Evolutionary conservation across 2,797 vertebrate species (phyloP).

Genomic region (Leptoclinus maculatus): DNA sequence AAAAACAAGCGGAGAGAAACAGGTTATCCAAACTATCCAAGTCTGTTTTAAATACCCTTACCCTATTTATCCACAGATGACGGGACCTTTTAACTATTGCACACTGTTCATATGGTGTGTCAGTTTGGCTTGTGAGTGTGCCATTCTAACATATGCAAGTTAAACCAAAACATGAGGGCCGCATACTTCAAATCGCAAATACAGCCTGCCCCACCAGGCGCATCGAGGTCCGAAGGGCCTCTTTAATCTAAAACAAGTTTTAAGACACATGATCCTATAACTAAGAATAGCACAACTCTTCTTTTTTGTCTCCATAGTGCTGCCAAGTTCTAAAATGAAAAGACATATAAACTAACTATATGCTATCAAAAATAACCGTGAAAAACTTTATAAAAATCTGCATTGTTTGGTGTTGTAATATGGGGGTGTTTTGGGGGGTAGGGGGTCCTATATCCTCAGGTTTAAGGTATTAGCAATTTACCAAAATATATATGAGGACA

Average conservation of each 20-base stretch:
- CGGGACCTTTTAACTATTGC: slow-evolving; percentile 46
- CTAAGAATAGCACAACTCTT: slow-evolving; percentile 85
- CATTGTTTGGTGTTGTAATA: slow-evolving; percentile 83
- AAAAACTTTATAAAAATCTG: slow-evolving; percentile 60
- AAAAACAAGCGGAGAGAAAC: slow-evolving; percentile 80
- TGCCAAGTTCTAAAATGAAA: slow-evolving; percentile 69
- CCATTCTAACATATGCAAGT: slow-evolving; percentile 76
- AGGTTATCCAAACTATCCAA: slow-evolving; percentile 52
- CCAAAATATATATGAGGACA: slow-evolving; percentile 64
- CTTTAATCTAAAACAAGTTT: slow-evolving; percentile 60
- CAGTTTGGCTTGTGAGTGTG: slow-evolving; percentile 64
- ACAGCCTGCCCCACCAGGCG: slow-evolving; percentile 31
- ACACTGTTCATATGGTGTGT: slow-evolving; percentile 49
- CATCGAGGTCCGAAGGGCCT: slow-evolving; percentile 60
- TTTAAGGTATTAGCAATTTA: slow-evolving; percentile 72
- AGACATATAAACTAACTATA: slow-evolving; percentile 68
- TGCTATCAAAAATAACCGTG: slow-evolving; percentile 65
- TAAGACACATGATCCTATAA: slow-evolving; percentile 72
- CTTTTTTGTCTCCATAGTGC: slow-evolving; percentile 77
- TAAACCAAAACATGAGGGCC: slow-evolving; percentile 59
- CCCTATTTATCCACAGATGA: slow-evolving; percentile 34
- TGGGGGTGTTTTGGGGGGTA: slow-evolving; percentile 80
- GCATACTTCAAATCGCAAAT: slow-evolving; percentile 62
- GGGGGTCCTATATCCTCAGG: slow-evolving; percentile 82
- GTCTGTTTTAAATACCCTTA: slow-evolving; percentile 56